Base-by-base conservation (phyloP, 2,797 vertebrate genomes). In the Leuciscus waleckii region DNA sequence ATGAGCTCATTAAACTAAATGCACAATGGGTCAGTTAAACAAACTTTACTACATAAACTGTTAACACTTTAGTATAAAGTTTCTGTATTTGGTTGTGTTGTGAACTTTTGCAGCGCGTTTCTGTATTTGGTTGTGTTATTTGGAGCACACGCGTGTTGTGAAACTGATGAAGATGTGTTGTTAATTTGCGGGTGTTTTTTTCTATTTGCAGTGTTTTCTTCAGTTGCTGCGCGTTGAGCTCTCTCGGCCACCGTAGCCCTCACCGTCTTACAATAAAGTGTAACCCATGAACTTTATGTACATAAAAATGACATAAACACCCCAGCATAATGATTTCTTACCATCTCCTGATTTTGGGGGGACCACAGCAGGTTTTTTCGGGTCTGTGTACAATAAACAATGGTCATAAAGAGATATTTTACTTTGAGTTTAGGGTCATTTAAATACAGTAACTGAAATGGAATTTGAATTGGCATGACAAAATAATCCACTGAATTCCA, bases 281-380 rank as follows among this genome's bases (percentile, higher is more conserved):
- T n/a, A 56, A 56, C 10, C 74, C 49, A 56, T 23, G 4, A 76
- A 74, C 17, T 32, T 51, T 74, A 74, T 35, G 35, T 7, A 21
- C 71, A 16, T 26, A 51, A 16, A 61, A 11, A 73, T 73, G 4
- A 7, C 23, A 61, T 43, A 21, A 65, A 65, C 58, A 78, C 13
- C 61, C 2, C 43, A 79, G 7, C 14, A 76, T 79, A 19, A 21
- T 46, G 10, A 46, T 61, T 16, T 23, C 46, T 78, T 58, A 78
- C 82, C 82, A 32, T 58, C 63, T 54, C n/a, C 49, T 69, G 32
- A 4, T 80, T 88, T 89, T 2, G 85, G 74, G n/a, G 87, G 85
- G 7, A 65, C 39, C 5, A 73, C 74, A 56, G 17, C 54, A 70
- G 89, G 89, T 54, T 88, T 86, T 14, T 86, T 84, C 6, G 87